Evolutionary conservation across 2,888 invertebrate species (phyloP).

Genomic region (Sminthurides aquaticus): DNA sequence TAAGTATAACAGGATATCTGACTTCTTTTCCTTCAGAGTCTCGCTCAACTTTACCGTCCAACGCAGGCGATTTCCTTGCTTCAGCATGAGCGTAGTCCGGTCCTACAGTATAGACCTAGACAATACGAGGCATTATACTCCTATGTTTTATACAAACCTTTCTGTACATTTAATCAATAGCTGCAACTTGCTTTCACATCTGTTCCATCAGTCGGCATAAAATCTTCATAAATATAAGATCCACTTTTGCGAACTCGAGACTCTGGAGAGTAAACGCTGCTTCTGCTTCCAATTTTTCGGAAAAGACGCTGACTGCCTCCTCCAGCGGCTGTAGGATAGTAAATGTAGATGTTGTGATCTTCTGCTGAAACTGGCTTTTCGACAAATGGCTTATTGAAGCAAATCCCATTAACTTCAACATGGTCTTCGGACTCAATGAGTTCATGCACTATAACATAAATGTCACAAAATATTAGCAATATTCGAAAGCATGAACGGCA

Average conservation of each 20-base stretch:
- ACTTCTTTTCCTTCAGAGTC: slow-evolving; percentile 98
- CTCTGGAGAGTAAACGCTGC: slow-evolving; percentile 96
- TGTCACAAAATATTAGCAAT: no score
- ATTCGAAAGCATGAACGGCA: no score
- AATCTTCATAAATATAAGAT: slow-evolving; percentile 99
- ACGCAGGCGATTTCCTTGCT: slow-evolving; percentile 94
- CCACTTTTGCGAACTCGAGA: slow-evolving; percentile 93
- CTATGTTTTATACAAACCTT: background rate
- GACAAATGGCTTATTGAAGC: slow-evolving; percentile 96
- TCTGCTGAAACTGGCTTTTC: slow-evolving; percentile 99
- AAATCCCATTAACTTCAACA: slow-evolving; percentile 90
- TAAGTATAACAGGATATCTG: slow-evolving; percentile 94
- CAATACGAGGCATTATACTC: slow-evolving; percentile 6
- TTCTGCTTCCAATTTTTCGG: slow-evolving; percentile 97
- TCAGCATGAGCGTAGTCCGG: slow-evolving; percentile 99
- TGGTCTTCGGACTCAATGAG: slow-evolving; percentile 92
- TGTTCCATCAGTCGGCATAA: slow-evolving; percentile 98
- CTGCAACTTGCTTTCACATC: slow-evolving; percentile 56
- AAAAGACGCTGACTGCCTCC: slow-evolving; percentile 96
- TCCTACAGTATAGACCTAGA: slow-evolving; percentile 94
- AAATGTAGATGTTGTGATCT: slow-evolving; percentile 99
- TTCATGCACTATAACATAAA: slow-evolving; percentile 64
- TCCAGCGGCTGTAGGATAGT: slow-evolving; percentile 96
- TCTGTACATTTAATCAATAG: background rate
- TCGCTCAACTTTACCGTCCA: slow-evolving; percentile 96